Base-by-base conservation (phyloP, 2,113 vertebrate species). In the Microcebus jonahi region DNA sequence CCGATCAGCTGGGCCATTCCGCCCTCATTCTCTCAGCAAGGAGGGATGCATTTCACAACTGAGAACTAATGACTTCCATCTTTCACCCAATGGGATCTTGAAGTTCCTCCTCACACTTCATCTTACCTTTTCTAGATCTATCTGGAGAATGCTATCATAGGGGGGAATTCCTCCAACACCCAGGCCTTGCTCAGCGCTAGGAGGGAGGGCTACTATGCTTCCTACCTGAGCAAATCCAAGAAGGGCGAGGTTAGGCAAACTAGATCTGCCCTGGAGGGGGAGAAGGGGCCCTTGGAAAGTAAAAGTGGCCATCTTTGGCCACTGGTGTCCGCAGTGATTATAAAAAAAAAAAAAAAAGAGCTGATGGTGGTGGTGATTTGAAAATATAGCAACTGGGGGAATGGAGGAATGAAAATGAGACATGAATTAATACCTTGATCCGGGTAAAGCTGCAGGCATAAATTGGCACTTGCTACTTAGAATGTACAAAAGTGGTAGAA, bases 351-450 rank as follows among this genome's bases (percentile, higher is more conserved):
- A 76, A 48, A 27, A 25, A 61, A 25, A 27, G 21, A 61, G 23
- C 59, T 10, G 8, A 12, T 3, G 9, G 11, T 2, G 31, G 36
- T 0, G 5, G 29, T 3, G 20, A 0, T 20, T 29, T 18, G 7
- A 12, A 61, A 34, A 27, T 1, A 3, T 53, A 48, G 15, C 9
- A 50, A 34, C 29, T 8, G 12, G 63, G 36, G 20, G 27, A 48
- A 29, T 9, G 34, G 31, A 73, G 11, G 23, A 27, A 39, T 12
- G 27, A 71, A 18, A 0, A 1, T 48, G 79, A 79, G 17, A 15
- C 5, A 53, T 14, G 6, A 45, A 53, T 25, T 2, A 34, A 13
- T 48, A 65, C 31, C 18, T 13, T 27, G 29, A 42, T 5, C 31
- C 0, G 1, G 57, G 25, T 53, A 8, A 27, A 57, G 29, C 39